Conservation (phyloP, 2,888 invertebrate genomes). For the Lymantria monacha region DNA sequence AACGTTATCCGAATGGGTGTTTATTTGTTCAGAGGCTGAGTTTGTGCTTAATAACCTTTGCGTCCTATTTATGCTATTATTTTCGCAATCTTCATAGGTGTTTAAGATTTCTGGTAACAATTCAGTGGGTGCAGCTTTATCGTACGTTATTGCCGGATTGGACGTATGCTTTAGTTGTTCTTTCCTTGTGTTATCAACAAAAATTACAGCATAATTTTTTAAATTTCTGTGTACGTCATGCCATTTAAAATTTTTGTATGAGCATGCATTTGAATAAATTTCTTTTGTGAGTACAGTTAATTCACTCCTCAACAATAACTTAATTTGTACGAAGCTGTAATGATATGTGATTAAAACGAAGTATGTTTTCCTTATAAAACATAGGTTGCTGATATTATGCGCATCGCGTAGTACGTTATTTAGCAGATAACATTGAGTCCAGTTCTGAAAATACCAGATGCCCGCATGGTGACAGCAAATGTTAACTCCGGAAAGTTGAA, state of each 20-base stretch:
- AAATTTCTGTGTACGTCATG: constrained; percentile 23
- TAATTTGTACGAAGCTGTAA: constrained; percentile 30
- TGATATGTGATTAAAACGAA: constrained; percentile 36
- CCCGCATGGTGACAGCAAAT: constrained; percentile 16
- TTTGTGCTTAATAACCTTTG: neutral
- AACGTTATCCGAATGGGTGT: neutral
- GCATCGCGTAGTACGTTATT: constrained; percentile 29
- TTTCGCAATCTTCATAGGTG: neutral
- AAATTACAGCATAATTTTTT: neutral
- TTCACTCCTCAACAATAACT: constrained; percentile 25
- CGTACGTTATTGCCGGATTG: neutral
- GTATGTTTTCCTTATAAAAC: constrained; percentile 37
- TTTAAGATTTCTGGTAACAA: neutral
- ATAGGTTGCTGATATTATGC: constrained; percentile 31
- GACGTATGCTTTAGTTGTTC: neutral
- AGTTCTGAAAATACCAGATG: constrained; percentile 40
- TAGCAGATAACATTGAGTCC: constrained; percentile 39
- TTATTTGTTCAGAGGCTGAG: neutral
- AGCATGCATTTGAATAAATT: constrained; percentile 12
- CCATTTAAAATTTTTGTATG: constrained; percentile 23
- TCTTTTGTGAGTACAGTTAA: constrained; percentile 17
- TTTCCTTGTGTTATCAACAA: neutral
- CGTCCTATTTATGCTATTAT: neutral
- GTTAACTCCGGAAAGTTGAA: constrained; percentile 2
- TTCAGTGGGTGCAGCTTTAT: neutral